Percentiles rank a stretch among this genome's conserved stretches.
Evolutionary conservation across 2,888 invertebrate species (phyloP).

Genomic region (Coelinius sp.): DNA sequence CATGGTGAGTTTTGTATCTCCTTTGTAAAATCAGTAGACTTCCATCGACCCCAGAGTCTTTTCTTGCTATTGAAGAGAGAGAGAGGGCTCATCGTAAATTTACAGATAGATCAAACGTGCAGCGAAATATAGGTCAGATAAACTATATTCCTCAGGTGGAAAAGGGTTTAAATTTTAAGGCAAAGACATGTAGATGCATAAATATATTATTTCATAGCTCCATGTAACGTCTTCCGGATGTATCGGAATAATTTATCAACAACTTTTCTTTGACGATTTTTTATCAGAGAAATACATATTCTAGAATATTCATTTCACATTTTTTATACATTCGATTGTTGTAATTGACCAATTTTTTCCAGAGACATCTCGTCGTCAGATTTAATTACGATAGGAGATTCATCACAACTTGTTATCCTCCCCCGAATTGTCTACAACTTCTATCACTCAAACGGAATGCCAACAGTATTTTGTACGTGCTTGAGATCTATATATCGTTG

Average conservation of each 20-base stretch:
- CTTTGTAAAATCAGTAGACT: slow-evolving; percentile 62
- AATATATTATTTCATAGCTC: slow-evolving; percentile 13
- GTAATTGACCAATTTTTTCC: slow-evolving; percentile 32
- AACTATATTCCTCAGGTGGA: slow-evolving; percentile 14
- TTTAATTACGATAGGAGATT: slow-evolving; percentile 48
- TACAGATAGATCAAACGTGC: slow-evolving; percentile 46
- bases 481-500: not conserved
- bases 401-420: slow-evolving; percentile 24
- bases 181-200: not conserved
- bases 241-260: not conserved
- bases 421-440: slow-evolving; percentile 26
- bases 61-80: slow-evolving; percentile 15
- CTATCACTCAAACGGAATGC: slow-evolving; percentile 21
- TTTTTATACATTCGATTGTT: slow-evolving; percentile 18
- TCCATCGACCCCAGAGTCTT: slow-evolving; percentile 40
- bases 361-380: slow-evolving; percentile 46
- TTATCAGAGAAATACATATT: no score
- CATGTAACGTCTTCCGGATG: not conserved
- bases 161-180: slow-evolving; percentile 3
- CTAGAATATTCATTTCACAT: slow-evolving; percentile 27
- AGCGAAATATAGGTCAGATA: slow-evolving; percentile 9
- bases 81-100: slow-evolving; percentile 42
- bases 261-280: slow-evolving; percentile 26
- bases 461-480: slow-evolving; percentile 24
- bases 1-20: slow-evolving; percentile 46